A percentile compares a stretch with the other conserved stretches of the same genome.
Conservation (phyloP, 2,113 vertebrate genomes). For the Dipodomys merriami region DNA sequence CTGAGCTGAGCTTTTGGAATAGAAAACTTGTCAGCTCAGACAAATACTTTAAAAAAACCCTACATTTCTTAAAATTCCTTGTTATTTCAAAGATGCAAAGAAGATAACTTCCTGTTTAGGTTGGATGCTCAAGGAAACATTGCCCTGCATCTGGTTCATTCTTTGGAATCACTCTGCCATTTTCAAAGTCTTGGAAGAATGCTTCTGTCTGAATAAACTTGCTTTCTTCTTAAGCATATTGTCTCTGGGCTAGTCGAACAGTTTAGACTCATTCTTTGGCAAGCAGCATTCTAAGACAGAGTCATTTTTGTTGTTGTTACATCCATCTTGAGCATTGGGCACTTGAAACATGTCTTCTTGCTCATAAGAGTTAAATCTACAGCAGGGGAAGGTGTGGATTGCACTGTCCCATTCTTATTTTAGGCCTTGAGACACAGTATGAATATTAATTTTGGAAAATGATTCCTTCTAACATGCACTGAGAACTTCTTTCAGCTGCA, state of each 20-base stretch:
- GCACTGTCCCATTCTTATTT: background rate
- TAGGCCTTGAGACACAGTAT: background rate
- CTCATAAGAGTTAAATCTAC: background rate
- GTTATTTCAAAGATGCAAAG: constrained; percentile 30
- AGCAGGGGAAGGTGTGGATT: background rate
- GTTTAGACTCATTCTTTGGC: constrained; percentile 41
- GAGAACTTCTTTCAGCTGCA: background rate
- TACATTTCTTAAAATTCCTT: constrained; percentile 11
- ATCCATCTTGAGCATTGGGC: background rate
- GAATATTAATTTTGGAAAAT: background rate
- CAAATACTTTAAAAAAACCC: background rate
- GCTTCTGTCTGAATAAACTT: constrained; percentile 20
- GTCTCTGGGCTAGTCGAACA: constrained; percentile 26
- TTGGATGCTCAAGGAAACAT: background rate
- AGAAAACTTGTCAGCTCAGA: constrained; percentile 20
- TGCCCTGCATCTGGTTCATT: background rate
- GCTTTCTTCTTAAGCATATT: constrained; percentile 44
- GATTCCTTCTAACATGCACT: background rate
- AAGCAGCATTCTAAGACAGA: constrained; percentile 55
- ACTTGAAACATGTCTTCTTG: background rate
- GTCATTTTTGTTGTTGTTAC: background rate
- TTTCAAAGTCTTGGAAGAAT: constrained; percentile 57
- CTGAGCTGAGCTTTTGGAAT: constrained; percentile 49
- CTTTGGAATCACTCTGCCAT: constrained; percentile 18
- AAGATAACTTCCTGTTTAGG: constrained; percentile 19